Base-by-base conservation (phyloP, 1,140 invertebrate genomes). In the Microplitis mediator region DNA sequence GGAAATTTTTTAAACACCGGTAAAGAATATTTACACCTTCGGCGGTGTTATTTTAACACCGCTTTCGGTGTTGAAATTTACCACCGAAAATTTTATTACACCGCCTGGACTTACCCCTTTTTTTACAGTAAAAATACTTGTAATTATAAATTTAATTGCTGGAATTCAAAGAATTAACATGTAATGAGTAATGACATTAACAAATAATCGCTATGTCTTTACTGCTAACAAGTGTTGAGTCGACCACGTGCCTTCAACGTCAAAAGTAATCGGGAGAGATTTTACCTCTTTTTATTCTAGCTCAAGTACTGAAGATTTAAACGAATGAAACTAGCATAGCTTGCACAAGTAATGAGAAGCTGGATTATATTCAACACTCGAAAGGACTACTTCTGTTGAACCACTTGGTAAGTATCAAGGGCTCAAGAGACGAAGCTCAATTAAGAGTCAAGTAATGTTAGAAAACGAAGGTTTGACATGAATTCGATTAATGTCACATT, bases 401-500 rank as follows among this genome's bases (percentile, higher is more conserved):
- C 58, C 31, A 61, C 23, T 13, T 61, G 23, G 3, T 61, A 9
- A 61, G 31, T 32, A 61, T 34, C 16, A 23, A 23, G 23, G 23
- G 23, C 31, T 8, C 11, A 35, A 52, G 31, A 67, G 65, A 67
- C 52, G 65, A 63, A 64, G 62, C 63, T 58, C 70, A 64, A 64
- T 71, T 64, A 71, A 56, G 61, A 32, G 54, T 45, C 39, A 45
- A 45, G 39, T 60, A 14, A 36, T 16, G 54, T 13, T 61, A 62
- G 35, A 54, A 31, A 54, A 72, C 54, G 54, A 60, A 66, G 63
- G 54, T 63, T 66, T 35, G 52, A 31, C 61, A 64, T 34, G 54
- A 72, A 72, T 72, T 72, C 62, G 70, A 72, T 72, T 72, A 72
- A 72, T 72, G 52, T 58, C 39, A 23, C 56, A 66, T 63, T 72